Base-by-base conservation (phyloP, 2,888 invertebrate genomes). In the Pollenia labialis region DNA sequence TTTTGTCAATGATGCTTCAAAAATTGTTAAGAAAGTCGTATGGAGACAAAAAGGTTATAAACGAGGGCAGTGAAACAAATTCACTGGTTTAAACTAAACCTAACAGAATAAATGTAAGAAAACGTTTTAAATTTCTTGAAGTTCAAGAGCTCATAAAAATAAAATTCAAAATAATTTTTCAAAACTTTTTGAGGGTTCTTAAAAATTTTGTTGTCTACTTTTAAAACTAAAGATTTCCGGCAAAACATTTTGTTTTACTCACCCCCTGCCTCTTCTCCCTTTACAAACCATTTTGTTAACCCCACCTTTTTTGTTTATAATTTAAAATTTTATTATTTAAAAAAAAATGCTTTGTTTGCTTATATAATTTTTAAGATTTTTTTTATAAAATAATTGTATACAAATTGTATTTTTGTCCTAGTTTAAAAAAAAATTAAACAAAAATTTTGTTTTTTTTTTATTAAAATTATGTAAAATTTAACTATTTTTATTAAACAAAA, bases 311-410 rank as follows among this genome's bases (percentile, higher is more conserved):
- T 76, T 80, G 48, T 60, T 8, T 71, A 32, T 32, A 32, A 32
- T 80, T 60, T 46, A 62, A 62, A 44, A 52, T 52, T 48, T 40
- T 40, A 62, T 18, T 44, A 52, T 11, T 69, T 32, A 52, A n/a
- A 42, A 56, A 56, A 23, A 76, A 74, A 56, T 81, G 69, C 81
- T 85, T 74, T 82, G 85, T 82, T 77, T 80, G 76, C 74, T 83
- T 86, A 71, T 79, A 75, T 71, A 76, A 66, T 76, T 77, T 76
- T 60, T 72, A 77, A 77, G 56, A 40, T 52, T 72, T 62, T 50
- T 18, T 69, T 79, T 58, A 50, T 14, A 44, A 58, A 56, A 71
- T 50, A 40, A 58, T 46, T 80, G 68, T 82, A 79, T 32, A 66
- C 46, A 76, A 62, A 54, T 68, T 72, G 64, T 76, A 66, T 66